Conservation (phyloP, 2,888 invertebrate genomes). For the Colostygia pectinataria region DNA sequence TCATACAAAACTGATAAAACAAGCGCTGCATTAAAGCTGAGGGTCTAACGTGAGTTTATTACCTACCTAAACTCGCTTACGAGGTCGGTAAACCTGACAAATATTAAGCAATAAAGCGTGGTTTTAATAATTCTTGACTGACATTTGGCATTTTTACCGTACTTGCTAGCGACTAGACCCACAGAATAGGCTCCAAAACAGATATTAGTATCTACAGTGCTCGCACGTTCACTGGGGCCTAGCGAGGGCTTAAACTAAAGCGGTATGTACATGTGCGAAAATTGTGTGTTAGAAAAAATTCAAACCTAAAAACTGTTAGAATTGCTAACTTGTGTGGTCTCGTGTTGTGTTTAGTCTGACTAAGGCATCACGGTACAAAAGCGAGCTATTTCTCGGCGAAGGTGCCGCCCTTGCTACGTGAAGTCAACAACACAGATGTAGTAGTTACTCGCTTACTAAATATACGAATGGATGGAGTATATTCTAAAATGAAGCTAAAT, state of each 20-base stretch:
- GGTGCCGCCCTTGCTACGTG: background rate
- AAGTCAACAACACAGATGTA: slow-evolving; percentile 8
- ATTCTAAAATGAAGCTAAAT: no score
- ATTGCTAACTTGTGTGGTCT: slow-evolving; percentile 9
- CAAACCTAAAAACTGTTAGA: slow-evolving; percentile 36
- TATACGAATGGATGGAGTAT: background rate
- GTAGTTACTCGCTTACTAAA: background rate
- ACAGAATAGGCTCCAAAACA: no score
- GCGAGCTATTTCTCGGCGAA: background rate
- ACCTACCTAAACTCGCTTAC: no score
- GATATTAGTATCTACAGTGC: no score
- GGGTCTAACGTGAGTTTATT: no score
- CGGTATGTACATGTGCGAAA: slow-evolving; percentile 50
- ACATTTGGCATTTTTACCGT: no score
- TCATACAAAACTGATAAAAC: no score
- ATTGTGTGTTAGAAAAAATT: slow-evolving; percentile 44
- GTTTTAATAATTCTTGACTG: no score
- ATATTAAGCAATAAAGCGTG: no score
- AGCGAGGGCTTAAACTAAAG: slow-evolving; percentile 34
- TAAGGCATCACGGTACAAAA: slow-evolving; percentile 2
- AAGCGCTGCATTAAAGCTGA: no score
- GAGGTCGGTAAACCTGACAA: no score
- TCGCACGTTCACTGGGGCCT: background rate
- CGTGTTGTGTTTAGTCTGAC: slow-evolving; percentile 1
- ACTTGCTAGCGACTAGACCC: no score